Evolutionary conservation across 1,140 invertebrate genomes (phyloP).

Genomic region (Drosophila pseudoobscura): DNA sequence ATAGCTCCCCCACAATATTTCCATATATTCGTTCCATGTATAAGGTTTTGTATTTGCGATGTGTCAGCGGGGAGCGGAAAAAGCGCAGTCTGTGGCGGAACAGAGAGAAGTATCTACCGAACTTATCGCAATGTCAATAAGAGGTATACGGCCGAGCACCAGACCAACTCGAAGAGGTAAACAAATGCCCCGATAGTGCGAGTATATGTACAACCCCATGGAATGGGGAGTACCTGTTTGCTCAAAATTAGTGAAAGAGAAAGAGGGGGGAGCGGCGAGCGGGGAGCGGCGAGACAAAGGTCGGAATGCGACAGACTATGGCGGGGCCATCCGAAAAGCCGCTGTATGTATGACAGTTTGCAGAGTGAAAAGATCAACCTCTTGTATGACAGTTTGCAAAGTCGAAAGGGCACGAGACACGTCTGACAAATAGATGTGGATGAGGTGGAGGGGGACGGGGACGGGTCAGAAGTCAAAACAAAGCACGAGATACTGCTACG

Average conservation of each 20-base stretch:
- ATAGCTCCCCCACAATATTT: neutral
- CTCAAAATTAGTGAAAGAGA: constrained; percentile 26
- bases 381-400: constrained; percentile 11
- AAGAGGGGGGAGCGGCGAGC: constrained; percentile 8
- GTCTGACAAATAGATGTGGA: constrained; percentile 29
- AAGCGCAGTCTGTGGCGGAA: constrained; percentile 34
- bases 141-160: constrained; percentile 11
- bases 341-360: constrained; percentile 8
- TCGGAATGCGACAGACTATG: constrained; percentile 3
- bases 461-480: no score
- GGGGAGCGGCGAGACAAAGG: constrained; percentile 43
- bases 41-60: neutral
- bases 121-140: constrained; percentile 71
- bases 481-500: no score
- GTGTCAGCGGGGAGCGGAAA: constrained; percentile 12
- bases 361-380: constrained; percentile 6
- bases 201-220: constrained; percentile 6
- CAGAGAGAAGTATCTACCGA: constrained; percentile 27
- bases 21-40: no score
- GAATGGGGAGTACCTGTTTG: constrained; percentile 9
- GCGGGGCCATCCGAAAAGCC: constrained; percentile 7
- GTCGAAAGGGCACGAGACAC: constrained; percentile 12
- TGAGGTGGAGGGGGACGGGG: neutral
- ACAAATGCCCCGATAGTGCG: constrained; percentile 65
- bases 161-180: constrained; percentile 50